Evolutionary conservation across 2,888 invertebrate species (phyloP), one percentile per base, ranked within the genome.

Genomic region (Serrognathus titanus): DNA sequence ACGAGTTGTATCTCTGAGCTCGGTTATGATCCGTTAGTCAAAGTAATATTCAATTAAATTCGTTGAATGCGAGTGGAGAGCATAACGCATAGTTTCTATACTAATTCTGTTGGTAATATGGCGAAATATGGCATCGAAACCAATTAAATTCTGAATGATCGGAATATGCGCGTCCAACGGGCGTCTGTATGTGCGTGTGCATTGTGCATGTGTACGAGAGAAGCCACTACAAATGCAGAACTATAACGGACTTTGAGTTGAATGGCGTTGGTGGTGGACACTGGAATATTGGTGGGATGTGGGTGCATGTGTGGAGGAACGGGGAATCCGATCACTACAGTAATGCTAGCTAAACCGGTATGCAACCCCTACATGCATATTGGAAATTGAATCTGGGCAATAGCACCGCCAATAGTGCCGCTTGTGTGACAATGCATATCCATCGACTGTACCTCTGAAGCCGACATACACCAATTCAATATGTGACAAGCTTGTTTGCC

Each of bases 301-400:
- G 24, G 48, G 50, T 49, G 53, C 31, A 12, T 51, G 24, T 12
- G 46, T 37, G 51, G 59, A 48, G 66, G 70, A 63, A 66, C 63
- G 73, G 68, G 73, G 67, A 74, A 74, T 74, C 71, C 72, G 72
- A 74, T 74, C 71, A 72, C 68, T 64, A 66, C 68, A 66, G 70
- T 73, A 73, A 73, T 73, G 67, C 72, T 69, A 66, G 66, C 70
- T 72, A 64, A 73, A 73, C 70, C 71, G 61, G 64, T 61, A 63
- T 57, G 60, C 64, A 65, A 62, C 67, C 66, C 60, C 68, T 71
- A 66, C 71, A 71, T 75, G 73, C 75, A 76, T 73, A 75, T 75
- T 75, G 75, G 74, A 76, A 76, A 76, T 75, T 75, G 75, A 75
- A 75, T 76, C 75, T 72, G 71, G 73, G 72, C 74, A 75, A 75